Conservation (phyloP, 2,797 vertebrate species). For the Macropus fuliginosus region DNA sequence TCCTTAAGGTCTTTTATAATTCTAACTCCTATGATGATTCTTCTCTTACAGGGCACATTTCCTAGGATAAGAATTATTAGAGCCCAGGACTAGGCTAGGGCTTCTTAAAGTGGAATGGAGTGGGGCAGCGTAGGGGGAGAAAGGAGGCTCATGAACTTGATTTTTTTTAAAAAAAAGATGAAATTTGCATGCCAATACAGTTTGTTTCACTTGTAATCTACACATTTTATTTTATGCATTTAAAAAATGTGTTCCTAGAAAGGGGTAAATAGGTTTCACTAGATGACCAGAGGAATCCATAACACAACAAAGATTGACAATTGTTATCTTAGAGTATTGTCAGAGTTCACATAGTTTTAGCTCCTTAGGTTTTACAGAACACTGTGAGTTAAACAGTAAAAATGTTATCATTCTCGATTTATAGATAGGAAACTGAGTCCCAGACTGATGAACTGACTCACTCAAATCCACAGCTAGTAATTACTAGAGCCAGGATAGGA, state of each 20-base stretch:
- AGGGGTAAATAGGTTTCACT: not conserved
- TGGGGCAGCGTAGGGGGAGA: no score
- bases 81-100: not conserved
- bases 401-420: not conserved
- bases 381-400: not conserved
- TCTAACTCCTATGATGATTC: not conserved
- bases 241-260: not conserved
- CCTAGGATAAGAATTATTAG: not conserved
- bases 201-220: not conserved
- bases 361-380: not conserved
- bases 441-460: not conserved
- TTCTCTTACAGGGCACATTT: not conserved
- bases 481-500: not conserved
- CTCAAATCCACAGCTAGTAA: not conserved
- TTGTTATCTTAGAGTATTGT: not conserved
- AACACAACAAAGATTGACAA: not conserved
- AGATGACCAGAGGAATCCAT: not conserved
- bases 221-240: not conserved
- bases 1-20: not conserved
- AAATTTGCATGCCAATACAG: not conserved
- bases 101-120: not conserved
- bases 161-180: not conserved
- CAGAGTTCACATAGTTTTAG: not conserved
- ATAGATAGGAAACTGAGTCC: not conserved
- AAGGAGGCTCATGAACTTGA: not conserved